A percentile compares a stretch with the other conserved stretches of the same genome.
Evolutionary conservation across 2,113 vertebrate species (phyloP).

Genomic region (Anarrhichthys ocellatus): DNA sequence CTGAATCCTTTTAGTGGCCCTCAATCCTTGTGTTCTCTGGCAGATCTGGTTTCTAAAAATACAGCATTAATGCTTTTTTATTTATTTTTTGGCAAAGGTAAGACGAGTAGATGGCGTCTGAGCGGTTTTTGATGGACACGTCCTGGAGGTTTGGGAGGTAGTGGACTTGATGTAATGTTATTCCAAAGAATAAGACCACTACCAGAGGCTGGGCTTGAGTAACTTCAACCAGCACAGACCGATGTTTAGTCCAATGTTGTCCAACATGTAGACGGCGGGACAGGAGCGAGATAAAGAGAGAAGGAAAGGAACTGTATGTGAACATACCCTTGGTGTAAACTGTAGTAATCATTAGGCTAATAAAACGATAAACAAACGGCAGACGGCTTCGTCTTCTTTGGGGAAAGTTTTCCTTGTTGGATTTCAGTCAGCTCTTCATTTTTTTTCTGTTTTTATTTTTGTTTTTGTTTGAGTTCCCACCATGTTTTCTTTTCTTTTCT

Average conservation of each 20-base stretch:
- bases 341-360: constrained; percentile 92
- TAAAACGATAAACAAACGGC: constrained; percentile 85
- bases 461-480: background rate
- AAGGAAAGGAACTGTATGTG: constrained; percentile 86
- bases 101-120: background rate
- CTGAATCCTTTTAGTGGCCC: constrained; percentile 57
- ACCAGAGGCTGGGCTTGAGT: constrained; percentile 7
- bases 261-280: background rate
- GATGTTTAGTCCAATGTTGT: background rate
- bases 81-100: background rate
- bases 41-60: constrained; percentile 36
- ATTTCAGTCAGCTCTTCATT: constrained; percentile 59
- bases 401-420: constrained; percentile 58
- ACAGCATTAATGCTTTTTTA: constrained; percentile 25
- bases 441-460: background rate
- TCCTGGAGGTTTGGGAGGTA: constrained; percentile 22
- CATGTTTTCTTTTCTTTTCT: constrained; percentile 11
- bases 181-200: constrained; percentile 32
- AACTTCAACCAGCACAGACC: background rate
- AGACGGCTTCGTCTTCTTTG: constrained; percentile 86
- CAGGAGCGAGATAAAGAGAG: constrained; percentile 37
- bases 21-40: constrained; percentile 44
- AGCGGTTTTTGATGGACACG: constrained; percentile 15
- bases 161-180: constrained; percentile 34
- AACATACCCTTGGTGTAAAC: constrained; percentile 93